Base-by-base conservation (phyloP, 2,888 invertebrate species). In the Campaea margaritaria region DNA sequence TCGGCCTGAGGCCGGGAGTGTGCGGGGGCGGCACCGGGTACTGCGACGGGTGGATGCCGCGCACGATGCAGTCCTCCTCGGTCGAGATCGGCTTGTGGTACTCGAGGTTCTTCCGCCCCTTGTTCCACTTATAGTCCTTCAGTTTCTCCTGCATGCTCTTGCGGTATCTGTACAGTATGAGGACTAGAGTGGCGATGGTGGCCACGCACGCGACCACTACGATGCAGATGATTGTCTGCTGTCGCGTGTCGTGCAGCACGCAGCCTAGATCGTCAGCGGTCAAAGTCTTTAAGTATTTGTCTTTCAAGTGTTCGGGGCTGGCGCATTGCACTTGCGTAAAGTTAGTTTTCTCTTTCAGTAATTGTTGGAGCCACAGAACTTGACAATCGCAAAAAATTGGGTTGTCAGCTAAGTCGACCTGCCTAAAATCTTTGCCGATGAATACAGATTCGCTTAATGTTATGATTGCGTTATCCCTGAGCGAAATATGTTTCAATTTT, bases 41-140 rank as follows among this genome's bases (percentile, higher is more conserved):
- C 81, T 91, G 93, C 67, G 91, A 87, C 59, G 93, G 91, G 79
- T 93, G 94, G 66, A 94, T 94, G 53, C 95, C 93, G 56, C 95
- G 93, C 66, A 95, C 95, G 79, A 95, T 95, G 87, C 96, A 97
- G 83, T 97, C 97, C 81, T 97, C 97, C 74, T 97, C 97, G 11
- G 91, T 91, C 53, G 96, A 96, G 82, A 96, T 97, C 2, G 97
- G 97, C 89, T 97, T 97, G 83, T 97, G 97, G 85, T 97, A 97
- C 82, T 97, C 97, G 71, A 96, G 95, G 85, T 97, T 97, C 81
- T 97, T 97, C 41, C 96, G 94, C 59, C 95, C 93, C 77, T 96
- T 96, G 85, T 95, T 96, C 95, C 96, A 96, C 76, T 96, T 96
- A 91, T 96, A 96, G 78, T 96, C 97, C 82, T 97, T 97, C 58